phyloP scores from a whole-genome alignment of 1,140 invertebrate species.

The Drosophila neocordata region DNA sequence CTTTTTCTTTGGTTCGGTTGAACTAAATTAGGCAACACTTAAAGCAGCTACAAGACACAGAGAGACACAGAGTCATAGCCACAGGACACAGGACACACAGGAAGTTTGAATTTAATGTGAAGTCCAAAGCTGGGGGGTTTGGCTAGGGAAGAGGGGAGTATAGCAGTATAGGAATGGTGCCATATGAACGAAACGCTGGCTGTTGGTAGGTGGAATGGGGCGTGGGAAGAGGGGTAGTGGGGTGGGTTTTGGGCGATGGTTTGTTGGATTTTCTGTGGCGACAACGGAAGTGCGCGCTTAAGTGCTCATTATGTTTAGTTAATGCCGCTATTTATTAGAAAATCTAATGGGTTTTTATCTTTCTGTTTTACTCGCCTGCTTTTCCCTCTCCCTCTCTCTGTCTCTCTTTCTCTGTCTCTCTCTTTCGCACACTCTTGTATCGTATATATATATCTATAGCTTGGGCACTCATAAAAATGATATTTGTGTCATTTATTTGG shows the following conservation, averaged over 20 bases:
- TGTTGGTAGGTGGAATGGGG: neutral
- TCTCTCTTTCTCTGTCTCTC: neutral
- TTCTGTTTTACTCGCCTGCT: constrained; percentile 10
- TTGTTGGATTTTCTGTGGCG: constrained; percentile 11
- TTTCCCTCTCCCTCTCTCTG: neutral
- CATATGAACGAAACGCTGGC: neutral
- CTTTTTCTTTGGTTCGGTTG: constrained; percentile 30
- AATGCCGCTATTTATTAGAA: constrained; percentile 68
- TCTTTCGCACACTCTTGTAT: neutral
- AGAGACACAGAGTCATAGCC: constrained; percentile 22
- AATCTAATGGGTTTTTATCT: constrained; percentile 66
- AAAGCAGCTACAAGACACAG: constrained; percentile 48
- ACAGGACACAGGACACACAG: constrained; percentile 23
- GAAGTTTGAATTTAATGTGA: constrained; percentile 62
- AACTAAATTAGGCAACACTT: constrained; percentile 66
- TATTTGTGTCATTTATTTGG: constrained; percentile 67
- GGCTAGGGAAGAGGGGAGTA: neutral
- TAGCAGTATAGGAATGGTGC: neutral
- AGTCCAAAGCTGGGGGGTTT: neutral
- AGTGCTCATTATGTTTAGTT: constrained; percentile 70
- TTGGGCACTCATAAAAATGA: constrained; percentile 46
- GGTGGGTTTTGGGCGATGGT: neutral
- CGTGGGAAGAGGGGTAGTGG: neutral
- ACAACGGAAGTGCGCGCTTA: constrained; percentile 62
- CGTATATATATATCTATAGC: neutral